Base-by-base conservation (phyloP, 1,140 invertebrate genomes). In the Euura lappo region DNA sequence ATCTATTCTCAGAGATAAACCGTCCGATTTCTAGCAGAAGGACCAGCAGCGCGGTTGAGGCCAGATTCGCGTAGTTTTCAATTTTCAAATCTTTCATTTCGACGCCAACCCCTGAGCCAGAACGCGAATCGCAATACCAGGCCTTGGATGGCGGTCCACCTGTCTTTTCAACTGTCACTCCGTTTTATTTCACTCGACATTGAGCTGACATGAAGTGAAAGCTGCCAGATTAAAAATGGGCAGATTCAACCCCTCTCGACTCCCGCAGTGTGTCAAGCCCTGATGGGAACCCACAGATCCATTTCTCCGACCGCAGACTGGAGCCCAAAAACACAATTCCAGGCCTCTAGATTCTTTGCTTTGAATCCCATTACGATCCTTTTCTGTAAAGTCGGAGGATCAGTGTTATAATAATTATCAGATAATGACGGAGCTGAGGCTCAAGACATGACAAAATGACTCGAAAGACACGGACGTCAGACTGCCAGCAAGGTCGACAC, bases 211-310 rank as follows among this genome's bases (percentile, higher is more conserved):
- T 77, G 72, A 72, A 73, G 74, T 74, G 77, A 81, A 81, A 81
- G 79, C 79, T 80, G 81, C 76, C 80, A 77, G 79, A 83, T 83
- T 84, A 81, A 86, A 83, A 84, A 78, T 81, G 79, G 77, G 76
- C 79, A 80, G 77, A 80, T 60, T 77, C 74, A 79, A 76, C 69
- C 69, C 51, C 73, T 47, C 47, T 68, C 71, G 46, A 65, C 65
- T 71, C 65, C 65, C 45, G 66, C 70, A 60, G 11, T 7, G 11
- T 11, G 6, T 11, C 6, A 51, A 51, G 13, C 51, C 13, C 13
- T n/a, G 3, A 60, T 60, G 51, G 51, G 13, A 60, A 11, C 3
- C 13, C 3, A 11, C 10, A 3, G 6, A 11, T 5, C 13, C 47
- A 7, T 51, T 8, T 51, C 7, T 7, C n/a, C 47, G 47, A 51